These are phyloP conservation scores for Anser cygnoides DNA, from an alignment of 2,113 vertebrate species.

Conservation along the genomic window DNA sequence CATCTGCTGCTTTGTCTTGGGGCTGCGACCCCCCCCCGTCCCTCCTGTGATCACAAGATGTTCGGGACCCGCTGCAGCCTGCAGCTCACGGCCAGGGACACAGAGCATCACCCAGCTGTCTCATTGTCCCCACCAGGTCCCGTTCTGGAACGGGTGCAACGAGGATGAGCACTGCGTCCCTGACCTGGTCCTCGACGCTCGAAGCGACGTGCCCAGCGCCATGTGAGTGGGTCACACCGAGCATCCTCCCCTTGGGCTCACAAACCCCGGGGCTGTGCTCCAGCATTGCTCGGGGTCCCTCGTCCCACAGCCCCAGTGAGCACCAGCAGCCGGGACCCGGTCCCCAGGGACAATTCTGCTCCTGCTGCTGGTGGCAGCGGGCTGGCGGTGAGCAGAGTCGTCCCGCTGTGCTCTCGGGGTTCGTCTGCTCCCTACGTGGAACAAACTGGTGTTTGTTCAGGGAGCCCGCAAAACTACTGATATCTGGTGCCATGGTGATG, in stretches of 20 bases:
- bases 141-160: slow-evolving; percentile 97
- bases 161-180: slow-evolving; percentile 95
- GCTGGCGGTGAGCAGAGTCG: background rate
- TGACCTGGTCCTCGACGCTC: slow-evolving; percentile 88
- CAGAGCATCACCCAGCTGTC: accelerated
- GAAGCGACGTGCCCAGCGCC: slow-evolving; percentile 85
- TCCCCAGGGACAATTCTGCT: too few species aligned
- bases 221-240: slow-evolving; percentile 74
- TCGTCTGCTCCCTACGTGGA: background rate
- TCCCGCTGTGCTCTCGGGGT: background rate
- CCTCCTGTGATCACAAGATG: accelerated
- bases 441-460: background rate
- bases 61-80: background rate
- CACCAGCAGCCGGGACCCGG: too few species aligned
- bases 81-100: too few species aligned
- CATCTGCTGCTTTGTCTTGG: background rate
- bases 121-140: slow-evolving; percentile 78
- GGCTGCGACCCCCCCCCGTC: background rate
- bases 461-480: background rate
- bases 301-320: background rate
- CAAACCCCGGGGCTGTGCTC: accelerated
- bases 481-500: background rate
- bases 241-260: background rate
- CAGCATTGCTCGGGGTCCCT: accelerated
- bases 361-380: background rate